phyloP scores from a whole-genome alignment of 2,113 vertebrate genomes.

The Prinia subflava region DNA sequence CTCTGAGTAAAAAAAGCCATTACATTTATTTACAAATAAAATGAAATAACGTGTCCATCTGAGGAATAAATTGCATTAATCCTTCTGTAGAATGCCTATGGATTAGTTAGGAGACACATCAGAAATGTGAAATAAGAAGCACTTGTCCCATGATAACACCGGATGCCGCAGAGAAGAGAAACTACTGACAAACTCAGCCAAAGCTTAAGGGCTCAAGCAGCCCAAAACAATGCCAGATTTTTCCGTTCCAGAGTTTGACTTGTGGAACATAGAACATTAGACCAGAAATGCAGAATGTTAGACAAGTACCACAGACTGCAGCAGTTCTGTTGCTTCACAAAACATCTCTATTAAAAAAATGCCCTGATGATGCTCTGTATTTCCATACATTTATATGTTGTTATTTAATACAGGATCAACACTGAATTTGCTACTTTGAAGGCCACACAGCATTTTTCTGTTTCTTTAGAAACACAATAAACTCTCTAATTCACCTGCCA shows the following conservation, averaged over 20 bases:
- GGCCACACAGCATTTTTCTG: background rate
- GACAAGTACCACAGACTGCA: background rate
- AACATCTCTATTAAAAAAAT: background rate
- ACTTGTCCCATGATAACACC: fast-evolving
- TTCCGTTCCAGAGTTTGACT: background rate
- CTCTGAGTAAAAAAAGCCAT: background rate
- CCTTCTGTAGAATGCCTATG: background rate
- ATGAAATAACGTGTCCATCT: background rate
- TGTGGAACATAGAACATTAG: background rate
- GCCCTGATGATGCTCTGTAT: background rate
- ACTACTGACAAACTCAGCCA: background rate
- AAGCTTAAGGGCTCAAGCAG: background rate
- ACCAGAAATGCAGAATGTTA: background rate
- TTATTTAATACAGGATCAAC: slow-evolving; percentile 10
- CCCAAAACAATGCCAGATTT: background rate
- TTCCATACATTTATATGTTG: background rate
- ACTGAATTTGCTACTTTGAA: slow-evolving; percentile 23
- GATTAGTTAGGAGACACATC: background rate
- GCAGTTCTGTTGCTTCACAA: background rate
- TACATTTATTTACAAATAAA: background rate
- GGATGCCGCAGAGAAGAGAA: background rate
- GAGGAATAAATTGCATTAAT: background rate
- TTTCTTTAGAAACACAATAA: slow-evolving; percentile 42
- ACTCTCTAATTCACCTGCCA: slow-evolving; percentile 44
- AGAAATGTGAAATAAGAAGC: background rate